Evolutionary conservation across 2,113 vertebrate genomes (phyloP).

Genomic region (Phrynosoma blainvillii): DNA sequence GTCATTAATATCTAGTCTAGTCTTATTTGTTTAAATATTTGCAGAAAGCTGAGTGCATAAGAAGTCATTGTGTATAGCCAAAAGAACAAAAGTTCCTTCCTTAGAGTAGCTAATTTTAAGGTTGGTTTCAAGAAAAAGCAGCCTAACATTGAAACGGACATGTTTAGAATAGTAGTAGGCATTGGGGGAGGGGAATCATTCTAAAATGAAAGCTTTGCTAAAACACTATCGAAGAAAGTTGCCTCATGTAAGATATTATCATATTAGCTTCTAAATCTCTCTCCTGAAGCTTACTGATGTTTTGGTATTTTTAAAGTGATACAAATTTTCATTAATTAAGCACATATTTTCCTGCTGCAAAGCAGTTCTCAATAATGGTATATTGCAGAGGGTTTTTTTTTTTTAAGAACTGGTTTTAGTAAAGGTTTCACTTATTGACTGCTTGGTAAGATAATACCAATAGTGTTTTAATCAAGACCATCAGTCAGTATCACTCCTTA

Average conservation of each 20-base stretch:
- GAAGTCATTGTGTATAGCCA: not conserved
- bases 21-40: conserved; percentile 30
- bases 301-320: not conserved
- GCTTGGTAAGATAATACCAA: not conserved
- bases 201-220: not conserved
- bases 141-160: not conserved
- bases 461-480: not conserved
- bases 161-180: not conserved
- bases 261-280: not conserved
- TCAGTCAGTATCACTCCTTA: not conserved
- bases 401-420: not conserved
- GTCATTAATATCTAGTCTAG: conserved; percentile 6
- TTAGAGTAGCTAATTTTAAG: not conserved
- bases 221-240: not conserved
- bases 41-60: not conserved
- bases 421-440: not conserved
- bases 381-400: not conserved
- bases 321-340: not conserved
- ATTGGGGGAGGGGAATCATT: not conserved
- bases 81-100: not conserved
- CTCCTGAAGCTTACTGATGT: not conserved
- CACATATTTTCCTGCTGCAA: not conserved
- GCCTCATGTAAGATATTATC: not conserved
- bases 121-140: not conserved
- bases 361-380: not conserved